Evolutionary conservation across 2,797 vertebrate genomes (phyloP).

Genomic region (Rhinoraja longicauda): DNA sequence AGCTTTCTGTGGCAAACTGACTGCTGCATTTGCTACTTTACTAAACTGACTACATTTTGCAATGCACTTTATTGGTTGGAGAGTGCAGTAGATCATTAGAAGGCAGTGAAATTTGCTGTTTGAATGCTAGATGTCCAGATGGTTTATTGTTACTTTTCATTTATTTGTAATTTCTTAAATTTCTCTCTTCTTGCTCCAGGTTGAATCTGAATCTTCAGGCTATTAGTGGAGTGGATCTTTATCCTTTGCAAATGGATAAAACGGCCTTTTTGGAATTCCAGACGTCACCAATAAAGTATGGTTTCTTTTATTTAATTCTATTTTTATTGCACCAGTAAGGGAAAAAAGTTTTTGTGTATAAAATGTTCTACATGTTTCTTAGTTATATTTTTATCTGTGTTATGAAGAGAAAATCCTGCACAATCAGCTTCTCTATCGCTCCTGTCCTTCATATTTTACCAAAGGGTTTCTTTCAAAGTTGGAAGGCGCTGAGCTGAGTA

Average conservation of each 20-base stretch:
- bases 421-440: not conserved
- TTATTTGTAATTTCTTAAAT: not conserved
- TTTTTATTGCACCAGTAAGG: not conserved
- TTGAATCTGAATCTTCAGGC: conserved; percentile 60
- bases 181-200: conserved; percentile 46
- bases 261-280: conserved; percentile 57
- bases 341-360: not conserved
- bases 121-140: no score
- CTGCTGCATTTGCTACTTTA: no score
- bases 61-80: no score
- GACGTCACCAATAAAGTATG: conserved; percentile 62
- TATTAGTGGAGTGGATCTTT: conserved; percentile 62
- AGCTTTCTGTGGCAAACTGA: no score
- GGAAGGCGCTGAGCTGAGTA: not conserved
- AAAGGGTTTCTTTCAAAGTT: not conserved
- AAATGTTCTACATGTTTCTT: not conserved
- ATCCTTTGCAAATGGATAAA: conserved; percentile 62
- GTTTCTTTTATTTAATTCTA: conserved; percentile 41
- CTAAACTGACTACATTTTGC: no score
- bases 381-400: not conserved
- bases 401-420: not conserved
- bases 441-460: not conserved
- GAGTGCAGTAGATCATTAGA: no score
- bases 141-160: not conserved
- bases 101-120: no score